A percentile compares a stretch with the other conserved stretches of the same genome.
phyloP scores from a whole-genome alignment of 2,113 vertebrate genomes.

The Pandion haliaetus region DNA sequence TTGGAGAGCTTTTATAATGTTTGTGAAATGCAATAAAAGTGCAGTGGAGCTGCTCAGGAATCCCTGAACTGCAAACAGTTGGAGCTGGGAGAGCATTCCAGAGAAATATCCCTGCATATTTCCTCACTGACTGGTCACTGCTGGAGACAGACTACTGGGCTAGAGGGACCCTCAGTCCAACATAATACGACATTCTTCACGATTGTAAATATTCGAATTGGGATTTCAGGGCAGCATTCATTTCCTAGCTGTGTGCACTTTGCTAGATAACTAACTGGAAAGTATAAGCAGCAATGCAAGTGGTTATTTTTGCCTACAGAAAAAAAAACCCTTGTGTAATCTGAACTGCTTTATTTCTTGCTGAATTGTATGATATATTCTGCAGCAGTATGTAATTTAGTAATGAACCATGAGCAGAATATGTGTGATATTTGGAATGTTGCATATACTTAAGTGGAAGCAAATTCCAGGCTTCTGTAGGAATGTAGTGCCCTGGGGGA shows the following conservation, averaged over 20 bases:
- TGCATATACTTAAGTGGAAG: neutral
- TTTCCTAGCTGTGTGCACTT: neutral
- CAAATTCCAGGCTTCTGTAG: neutral
- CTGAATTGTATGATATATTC: neutral
- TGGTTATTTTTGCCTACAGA: neutral
- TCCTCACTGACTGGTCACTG: neutral
- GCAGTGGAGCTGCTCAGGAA: neutral
- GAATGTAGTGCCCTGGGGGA: neutral
- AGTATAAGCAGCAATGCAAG: neutral
- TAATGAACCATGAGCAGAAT: neutral
- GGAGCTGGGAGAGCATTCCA: neutral
- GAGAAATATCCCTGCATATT: neutral
- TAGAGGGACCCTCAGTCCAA: neutral
- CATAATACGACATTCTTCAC: neutral
- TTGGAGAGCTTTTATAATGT: neutral
- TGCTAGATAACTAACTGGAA: neutral
- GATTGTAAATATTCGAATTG: neutral
- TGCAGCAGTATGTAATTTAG: neutral
- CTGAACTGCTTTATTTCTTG: neutral
- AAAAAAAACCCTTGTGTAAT: neutral
- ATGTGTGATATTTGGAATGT: neutral
- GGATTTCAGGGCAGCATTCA: neutral
- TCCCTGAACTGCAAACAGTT: neutral
- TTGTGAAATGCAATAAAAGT: neutral
- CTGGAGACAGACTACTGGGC: neutral